phyloP scores from a whole-genome alignment of 2,888 invertebrate genomes.

The Phytoseiulus persimilis region DNA sequence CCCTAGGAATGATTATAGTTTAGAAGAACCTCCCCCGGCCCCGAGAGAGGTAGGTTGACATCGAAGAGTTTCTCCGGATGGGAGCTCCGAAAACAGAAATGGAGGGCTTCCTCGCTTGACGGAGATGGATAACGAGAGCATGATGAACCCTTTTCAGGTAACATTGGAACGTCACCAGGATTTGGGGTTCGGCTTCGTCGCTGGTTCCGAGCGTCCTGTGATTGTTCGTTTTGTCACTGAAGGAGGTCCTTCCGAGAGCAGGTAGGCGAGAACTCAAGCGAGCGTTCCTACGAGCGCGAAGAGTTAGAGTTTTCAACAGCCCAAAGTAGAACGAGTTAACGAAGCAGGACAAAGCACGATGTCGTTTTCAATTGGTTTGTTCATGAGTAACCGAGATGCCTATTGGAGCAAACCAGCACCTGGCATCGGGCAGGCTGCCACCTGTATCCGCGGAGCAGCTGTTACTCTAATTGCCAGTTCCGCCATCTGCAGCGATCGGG shows the following conservation, averaged over 20 bases:
- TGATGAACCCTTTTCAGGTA: not conserved
- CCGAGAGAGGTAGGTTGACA: constrained; percentile 62
- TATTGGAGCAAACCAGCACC: no score
- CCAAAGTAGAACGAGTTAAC: not conserved
- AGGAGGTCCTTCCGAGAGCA: constrained; percentile 48
- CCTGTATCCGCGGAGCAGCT: no score
- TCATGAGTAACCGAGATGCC: no score
- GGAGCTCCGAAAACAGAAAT: not conserved
- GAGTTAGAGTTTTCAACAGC: not conserved
- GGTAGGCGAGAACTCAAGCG: not conserved
- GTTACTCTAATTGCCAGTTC: no score
- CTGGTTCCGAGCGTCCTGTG: constrained; percentile 83
- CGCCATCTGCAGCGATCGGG: no score
- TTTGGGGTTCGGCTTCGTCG: constrained; percentile 88
- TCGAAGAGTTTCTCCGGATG: no score
- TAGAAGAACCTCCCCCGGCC: constrained; percentile 62
- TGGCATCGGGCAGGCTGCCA: no score
- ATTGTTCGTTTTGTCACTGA: constrained; percentile 64
- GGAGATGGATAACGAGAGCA: no score
- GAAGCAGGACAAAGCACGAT: not conserved
- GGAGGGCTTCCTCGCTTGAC: no score
- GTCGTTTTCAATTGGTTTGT: no score
- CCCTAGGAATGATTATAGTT: constrained; percentile 60
- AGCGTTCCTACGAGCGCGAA: not conserved
- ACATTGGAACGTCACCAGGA: constrained; percentile 63